A percentile compares a stretch with the other conserved stretches of the same genome.
Evolutionary conservation across 2,888 invertebrate genomes (phyloP).

Genomic region (Conomelus anceps): DNA sequence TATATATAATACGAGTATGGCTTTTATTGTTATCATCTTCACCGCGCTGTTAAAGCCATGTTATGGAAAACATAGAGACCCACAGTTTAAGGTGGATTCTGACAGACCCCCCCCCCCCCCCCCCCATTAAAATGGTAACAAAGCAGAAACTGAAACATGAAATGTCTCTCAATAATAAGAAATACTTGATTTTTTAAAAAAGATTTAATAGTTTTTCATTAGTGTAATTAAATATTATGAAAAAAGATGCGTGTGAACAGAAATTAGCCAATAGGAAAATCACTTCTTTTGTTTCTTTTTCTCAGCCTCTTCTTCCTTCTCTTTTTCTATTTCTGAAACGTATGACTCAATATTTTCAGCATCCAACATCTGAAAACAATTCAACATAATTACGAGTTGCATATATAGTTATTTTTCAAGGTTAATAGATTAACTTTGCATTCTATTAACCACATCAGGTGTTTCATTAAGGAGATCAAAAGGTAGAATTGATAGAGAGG

Average conservation of each 20-base stretch:
- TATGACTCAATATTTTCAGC: constrained; percentile 86
- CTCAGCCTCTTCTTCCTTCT: constrained; percentile 96
- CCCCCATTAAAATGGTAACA: not conserved
- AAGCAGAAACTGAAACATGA: no score
- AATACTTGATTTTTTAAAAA: not conserved
- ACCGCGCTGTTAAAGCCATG: no score
- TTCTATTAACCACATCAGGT: no score
- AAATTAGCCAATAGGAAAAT: constrained; percentile 1
- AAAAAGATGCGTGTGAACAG: not conserved
- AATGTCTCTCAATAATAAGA: not conserved
- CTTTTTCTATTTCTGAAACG: constrained; percentile 92
- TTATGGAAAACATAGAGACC: no score
- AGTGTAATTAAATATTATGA: not conserved
- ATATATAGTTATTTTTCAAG: no score
- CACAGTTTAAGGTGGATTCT: no score
- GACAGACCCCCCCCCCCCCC: no score
- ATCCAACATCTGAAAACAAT: constrained; percentile 85
- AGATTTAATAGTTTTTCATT: not conserved
- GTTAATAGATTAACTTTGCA: no score
- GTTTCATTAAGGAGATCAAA: no score
- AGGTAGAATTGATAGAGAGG: no score
- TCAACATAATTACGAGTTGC: constrained; percentile 38
- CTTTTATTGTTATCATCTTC: no score
- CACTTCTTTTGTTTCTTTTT: constrained; percentile 86
- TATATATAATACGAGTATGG: no score